phyloP scores from a whole-genome alignment of 53 echinoderm and acorn worm genomes.

The Paracentrotus lividus region DNA sequence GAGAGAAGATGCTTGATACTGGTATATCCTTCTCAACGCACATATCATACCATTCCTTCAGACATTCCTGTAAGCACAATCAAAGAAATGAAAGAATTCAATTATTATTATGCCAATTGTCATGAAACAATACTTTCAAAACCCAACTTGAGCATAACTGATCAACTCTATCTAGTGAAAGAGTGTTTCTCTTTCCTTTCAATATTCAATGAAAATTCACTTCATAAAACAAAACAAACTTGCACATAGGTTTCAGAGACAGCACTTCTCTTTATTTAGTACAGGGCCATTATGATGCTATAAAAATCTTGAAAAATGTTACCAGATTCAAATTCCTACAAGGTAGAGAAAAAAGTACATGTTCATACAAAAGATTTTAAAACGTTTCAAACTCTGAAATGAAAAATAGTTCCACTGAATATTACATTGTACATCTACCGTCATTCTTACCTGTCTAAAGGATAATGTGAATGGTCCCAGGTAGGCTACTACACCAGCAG shows the following conservation, averaged over 20 bases:
- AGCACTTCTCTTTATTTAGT: not conserved
- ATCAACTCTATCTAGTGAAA: not conserved
- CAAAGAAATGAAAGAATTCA: not conserved
- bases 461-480: constrained; percentile 94
- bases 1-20: constrained; percentile 89
- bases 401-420: not conserved
- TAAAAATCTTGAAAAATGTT: no score
- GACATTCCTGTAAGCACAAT: constrained; percentile 82
- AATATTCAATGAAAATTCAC: no score
- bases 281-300: not conserved
- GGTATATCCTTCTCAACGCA: constrained; percentile 91
- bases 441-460: constrained; percentile 91
- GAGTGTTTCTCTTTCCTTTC: no score
- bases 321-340: no score
- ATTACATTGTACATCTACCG: not conserved
- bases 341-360: no score
- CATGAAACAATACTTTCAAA: not conserved
- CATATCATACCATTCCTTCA: constrained; percentile 92
- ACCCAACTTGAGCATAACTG: not conserved
- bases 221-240: not conserved
- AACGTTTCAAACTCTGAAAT: not conserved
- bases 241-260: not conserved
- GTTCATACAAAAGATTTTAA: no score
- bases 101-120: not conserved
- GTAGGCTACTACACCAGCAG: constrained; percentile 96